These are phyloP conservation scores for Latrodectus geometricus DNA, from an alignment of 1,140 invertebrate genomes.

Conservation along the genomic window DNA sequence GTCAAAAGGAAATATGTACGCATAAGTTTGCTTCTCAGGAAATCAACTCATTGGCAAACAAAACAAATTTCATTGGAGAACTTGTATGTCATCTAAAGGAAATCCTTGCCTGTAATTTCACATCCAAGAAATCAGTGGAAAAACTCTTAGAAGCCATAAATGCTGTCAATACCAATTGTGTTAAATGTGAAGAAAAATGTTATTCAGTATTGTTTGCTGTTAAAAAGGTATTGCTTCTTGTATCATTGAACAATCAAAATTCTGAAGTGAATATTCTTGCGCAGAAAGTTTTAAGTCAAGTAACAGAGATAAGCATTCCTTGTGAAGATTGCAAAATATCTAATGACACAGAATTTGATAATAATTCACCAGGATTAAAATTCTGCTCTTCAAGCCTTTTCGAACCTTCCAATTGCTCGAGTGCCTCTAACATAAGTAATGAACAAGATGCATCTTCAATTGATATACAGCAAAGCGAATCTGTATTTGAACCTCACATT, in stretches of 20 bases:
- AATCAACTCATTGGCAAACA: too few relatives aligned
- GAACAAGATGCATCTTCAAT: neutral
- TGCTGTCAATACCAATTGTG: neutral
- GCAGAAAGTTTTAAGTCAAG: neutral
- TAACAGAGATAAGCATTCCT: neutral
- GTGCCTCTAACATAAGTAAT: neutral
- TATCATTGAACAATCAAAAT: neutral
- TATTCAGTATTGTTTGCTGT: neutral
- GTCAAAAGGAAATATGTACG: neutral
- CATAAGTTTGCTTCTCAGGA: neutral
- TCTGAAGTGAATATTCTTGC: neutral
- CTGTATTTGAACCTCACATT: neutral
- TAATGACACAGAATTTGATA: neutral
- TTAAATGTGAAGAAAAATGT: neutral
- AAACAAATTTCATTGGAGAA: neutral
- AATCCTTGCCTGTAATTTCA: neutral
- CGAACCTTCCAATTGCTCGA: too few relatives aligned
- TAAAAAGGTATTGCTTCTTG: neutral
- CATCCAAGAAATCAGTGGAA: neutral
- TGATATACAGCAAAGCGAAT: too few relatives aligned
- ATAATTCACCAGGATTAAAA: too few relatives aligned
- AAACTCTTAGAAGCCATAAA: neutral
- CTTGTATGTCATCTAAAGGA: neutral
- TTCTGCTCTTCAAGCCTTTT: too few relatives aligned
- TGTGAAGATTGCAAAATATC: constrained; percentile 6